These are phyloP conservation scores for Tachycineta bicolor DNA, from an alignment of 2,113 vertebrate species.

Conservation along the genomic window DNA sequence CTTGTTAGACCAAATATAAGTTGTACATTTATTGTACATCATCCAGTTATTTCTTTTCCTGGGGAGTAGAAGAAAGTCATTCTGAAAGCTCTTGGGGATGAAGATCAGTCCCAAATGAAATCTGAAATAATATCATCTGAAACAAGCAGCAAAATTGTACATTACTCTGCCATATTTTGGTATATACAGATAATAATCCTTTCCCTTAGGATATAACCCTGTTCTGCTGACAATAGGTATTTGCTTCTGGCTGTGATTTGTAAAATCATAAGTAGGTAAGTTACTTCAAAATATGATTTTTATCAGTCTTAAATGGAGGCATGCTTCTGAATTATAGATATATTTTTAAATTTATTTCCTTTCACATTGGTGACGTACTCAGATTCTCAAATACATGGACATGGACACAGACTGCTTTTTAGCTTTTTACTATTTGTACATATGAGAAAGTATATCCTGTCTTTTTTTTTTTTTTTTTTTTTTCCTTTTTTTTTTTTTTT, in stretches of 20 bases:
- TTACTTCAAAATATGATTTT: slow-evolving; percentile 36
- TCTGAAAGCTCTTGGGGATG: not conserved
- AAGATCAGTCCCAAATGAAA: not conserved
- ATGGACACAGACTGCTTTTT: not conserved
- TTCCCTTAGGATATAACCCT: not conserved
- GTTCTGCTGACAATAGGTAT: not conserved
- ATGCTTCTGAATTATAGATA: not conserved
- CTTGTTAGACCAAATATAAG: not conserved
- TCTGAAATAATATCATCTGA: not conserved
- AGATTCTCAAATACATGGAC: not conserved
- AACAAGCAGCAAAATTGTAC: not conserved
- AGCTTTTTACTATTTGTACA: not conserved
- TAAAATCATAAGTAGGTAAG: not conserved
- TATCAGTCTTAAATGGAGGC: not conserved
- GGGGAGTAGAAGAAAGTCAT: not conserved
- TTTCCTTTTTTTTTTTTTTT: not conserved
- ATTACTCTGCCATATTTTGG: not conserved
- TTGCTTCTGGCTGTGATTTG: slow-evolving; percentile 30
- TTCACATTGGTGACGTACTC: not conserved
- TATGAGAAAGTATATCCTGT: not conserved
- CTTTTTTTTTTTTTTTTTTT: not conserved
- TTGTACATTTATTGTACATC: not conserved
- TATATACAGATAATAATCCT: not conserved
- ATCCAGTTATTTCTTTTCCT: not conserved
- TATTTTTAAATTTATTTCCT: not conserved